These are phyloP conservation scores for Leuctra nigra DNA, from an alignment of 2,888 invertebrate species.

Conservation along the genomic window DNA sequence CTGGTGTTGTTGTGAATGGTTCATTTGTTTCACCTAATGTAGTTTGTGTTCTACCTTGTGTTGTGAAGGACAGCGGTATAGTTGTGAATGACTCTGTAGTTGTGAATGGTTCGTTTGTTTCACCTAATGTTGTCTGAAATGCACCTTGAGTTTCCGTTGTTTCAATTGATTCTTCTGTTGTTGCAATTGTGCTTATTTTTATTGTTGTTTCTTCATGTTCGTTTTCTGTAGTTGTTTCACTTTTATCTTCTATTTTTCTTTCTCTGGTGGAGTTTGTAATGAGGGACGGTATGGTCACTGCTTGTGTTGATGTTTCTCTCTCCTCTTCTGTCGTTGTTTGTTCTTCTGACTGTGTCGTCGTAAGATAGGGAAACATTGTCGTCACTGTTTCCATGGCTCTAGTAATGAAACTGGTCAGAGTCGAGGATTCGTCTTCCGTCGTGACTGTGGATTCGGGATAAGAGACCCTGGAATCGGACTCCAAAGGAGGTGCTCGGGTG, in stretches of 20 bases:
- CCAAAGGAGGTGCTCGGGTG: not conserved
- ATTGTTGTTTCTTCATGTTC: conserved; percentile 7
- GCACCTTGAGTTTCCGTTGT: not conserved
- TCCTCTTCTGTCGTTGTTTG: not conserved
- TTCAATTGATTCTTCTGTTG: not conserved
- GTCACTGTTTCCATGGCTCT: not conserved
- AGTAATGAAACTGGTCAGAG: not conserved
- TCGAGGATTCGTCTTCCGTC: not conserved
- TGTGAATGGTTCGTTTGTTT: not conserved
- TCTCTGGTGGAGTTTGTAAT: not conserved
- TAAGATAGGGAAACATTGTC: not conserved
- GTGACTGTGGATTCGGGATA: not conserved
- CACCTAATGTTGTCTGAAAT: not conserved
- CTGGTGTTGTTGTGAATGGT: no score
- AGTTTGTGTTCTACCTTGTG: no score
- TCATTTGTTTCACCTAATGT: no score
- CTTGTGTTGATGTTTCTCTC: not conserved
- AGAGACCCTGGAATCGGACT: not conserved
- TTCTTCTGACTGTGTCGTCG: not conserved
- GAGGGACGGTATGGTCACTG: not conserved
- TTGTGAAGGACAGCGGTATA: no score
- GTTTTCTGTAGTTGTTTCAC: not conserved
- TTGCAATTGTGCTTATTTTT: not conserved
- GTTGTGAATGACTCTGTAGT: no score
- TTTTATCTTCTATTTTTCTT: conserved; percentile 3